Evolutionary conservation across 1,140 invertebrate species (phyloP).

Genomic region (Coboldia fuscipes): DNA sequence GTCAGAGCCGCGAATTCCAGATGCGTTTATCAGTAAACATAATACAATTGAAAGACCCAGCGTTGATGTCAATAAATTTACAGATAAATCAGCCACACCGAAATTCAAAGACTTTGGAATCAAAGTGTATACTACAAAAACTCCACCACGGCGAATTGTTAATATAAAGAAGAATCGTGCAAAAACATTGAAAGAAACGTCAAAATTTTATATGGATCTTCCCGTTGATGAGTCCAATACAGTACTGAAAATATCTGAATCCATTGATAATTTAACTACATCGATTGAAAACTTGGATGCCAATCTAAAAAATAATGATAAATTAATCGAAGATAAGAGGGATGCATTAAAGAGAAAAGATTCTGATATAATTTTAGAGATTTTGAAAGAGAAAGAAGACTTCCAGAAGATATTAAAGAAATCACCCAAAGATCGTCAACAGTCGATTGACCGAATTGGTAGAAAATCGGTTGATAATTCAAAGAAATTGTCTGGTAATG

Average conservation of each 20-base stretch:
- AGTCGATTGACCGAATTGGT: too few species aligned
- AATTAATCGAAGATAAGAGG: constrained; percentile 2
- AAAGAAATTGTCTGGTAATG: background rate
- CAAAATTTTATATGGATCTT: constrained; percentile 41
- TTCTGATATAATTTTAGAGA: constrained; percentile 47
- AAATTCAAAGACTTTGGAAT: constrained; percentile 22
- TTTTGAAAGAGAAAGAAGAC: constrained; percentile 63
- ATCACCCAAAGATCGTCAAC: constrained; percentile 34
- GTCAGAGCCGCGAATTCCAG: background rate
- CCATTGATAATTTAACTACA: constrained; percentile 30
- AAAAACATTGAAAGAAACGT: constrained; percentile 27
- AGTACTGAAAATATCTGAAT: constrained; percentile 35
- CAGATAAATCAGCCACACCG: background rate
- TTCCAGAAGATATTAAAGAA: constrained; percentile 57
- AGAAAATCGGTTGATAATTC: constrained; percentile 14
- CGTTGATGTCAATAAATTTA: background rate
- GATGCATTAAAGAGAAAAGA: constrained; percentile 13
- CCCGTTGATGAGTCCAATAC: constrained; percentile 31
- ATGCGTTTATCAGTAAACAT: background rate
- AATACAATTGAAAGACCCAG: background rate
- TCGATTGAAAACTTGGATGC: constrained; percentile 20
- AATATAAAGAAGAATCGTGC: constrained; percentile 39
- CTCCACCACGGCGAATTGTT: constrained; percentile 38
- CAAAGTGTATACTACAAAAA: constrained; percentile 38
- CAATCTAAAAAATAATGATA: background rate